Evolutionary conservation across 2,888 invertebrate genomes (phyloP), one percentile per base, ranked within the genome.

Genomic region (Zaprionus bogoriensis): DNA sequence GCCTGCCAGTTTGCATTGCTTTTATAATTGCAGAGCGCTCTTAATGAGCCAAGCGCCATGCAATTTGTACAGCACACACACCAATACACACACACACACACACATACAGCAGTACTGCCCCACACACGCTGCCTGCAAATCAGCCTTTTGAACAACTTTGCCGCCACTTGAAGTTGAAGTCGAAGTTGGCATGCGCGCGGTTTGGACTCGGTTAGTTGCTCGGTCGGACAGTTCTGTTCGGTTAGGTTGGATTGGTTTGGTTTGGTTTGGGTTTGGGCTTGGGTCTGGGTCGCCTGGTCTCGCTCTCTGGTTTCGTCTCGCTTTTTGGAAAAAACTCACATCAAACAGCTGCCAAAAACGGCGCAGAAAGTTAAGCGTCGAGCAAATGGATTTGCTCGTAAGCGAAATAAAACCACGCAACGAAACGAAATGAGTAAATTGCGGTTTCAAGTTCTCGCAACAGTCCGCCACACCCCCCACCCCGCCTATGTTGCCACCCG

Each of bases 341-440:
- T 62, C 50, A 42, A 72, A 72, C 72, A 72, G 74, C 70, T 64
- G 61, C 61, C 55, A 77, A 80, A 78, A 77, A 62, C 70, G 65
- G 64, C 57, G 47, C 57, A 30, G 60, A 80, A 80, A 80, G 86
- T 80, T 80, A 66, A 82, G 70, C 70, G 58, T 52, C 48, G 42
- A 28, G 60, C 67, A 83, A 79, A 81, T 74, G 78, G 81, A 81
- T 84, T 84, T 84, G 78, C 65, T 84, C 81, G 74, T 81, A 85
- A 82, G 74, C 84, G 74, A 77, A 75, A 87, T 72, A 77, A 84
- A 84, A 84, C 77, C 74, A 70, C 70, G 70, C 70, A 74, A 71
- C 81, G 67, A 81, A 82, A 84, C 72, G 85, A 82, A 85, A 84
- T 84, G 83, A 85, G 87, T 84, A 83, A 83, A 83, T 87, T 83